phyloP scores from a whole-genome alignment of 2,797 vertebrate genomes.

The Cryptoprocta ferox region DNA sequence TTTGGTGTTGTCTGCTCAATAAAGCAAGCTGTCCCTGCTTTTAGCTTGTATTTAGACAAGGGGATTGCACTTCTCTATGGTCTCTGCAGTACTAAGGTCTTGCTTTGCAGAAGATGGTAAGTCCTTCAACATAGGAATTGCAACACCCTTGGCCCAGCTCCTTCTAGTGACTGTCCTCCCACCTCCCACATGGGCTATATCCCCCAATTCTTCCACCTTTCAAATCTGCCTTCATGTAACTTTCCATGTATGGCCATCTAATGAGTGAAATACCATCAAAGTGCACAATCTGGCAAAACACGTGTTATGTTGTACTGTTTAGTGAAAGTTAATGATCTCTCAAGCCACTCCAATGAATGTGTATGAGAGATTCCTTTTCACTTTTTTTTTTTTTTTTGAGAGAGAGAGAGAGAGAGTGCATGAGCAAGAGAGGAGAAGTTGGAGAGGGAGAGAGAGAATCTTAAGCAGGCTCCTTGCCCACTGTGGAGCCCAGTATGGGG shows the following conservation, averaged over 20 bases:
- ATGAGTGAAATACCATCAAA: neutral
- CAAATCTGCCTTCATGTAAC: neutral
- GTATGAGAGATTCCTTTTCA: neutral
- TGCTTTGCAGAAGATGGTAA: neutral
- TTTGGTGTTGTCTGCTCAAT: neutral
- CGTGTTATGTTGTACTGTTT: neutral
- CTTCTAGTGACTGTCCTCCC: fast-evolving
- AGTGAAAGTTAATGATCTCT: neutral
- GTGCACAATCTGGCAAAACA: neutral
- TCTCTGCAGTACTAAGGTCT: neutral
- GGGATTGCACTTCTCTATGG: neutral
- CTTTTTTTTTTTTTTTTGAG: neutral
- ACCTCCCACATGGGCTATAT: fast-evolving
- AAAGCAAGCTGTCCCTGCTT: neutral
- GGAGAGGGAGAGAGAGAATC: too few species aligned
- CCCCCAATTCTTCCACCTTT: neutral
- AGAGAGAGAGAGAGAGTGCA: too few species aligned
- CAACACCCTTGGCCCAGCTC: neutral
- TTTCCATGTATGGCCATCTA: neutral
- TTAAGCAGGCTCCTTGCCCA: too few species aligned
- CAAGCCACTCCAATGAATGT: neutral
- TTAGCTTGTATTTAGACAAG: neutral
- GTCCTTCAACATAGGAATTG: neutral
- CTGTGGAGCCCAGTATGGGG: too few species aligned
- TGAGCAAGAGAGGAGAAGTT: too few species aligned